Evolutionary conservation across 2,888 invertebrate genomes (phyloP).

Genomic region (Mythimna loreyi): DNA sequence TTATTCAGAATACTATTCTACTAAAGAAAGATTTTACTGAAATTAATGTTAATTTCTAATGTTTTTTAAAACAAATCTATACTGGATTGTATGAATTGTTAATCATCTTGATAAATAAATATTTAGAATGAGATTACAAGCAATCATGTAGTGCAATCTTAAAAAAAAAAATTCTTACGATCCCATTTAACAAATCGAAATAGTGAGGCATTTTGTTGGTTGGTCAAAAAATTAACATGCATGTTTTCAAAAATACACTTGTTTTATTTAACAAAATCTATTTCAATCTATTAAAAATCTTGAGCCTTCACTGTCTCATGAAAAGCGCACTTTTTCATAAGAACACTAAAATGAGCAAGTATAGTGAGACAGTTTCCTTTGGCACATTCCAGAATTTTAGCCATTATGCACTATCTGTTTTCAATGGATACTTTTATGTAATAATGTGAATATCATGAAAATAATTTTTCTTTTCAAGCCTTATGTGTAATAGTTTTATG

Average conservation of each 20-base stretch:
- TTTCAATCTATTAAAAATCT: conserved; percentile 5
- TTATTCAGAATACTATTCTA: background rate
- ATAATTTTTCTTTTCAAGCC: conserved; percentile 7
- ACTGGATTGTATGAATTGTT: background rate
- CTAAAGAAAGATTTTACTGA: conserved; percentile 1
- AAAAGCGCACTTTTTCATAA: conserved; percentile 18
- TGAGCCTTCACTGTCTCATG: conserved; percentile 11
- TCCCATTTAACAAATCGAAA: background rate
- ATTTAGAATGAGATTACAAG: background rate
- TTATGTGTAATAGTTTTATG: conserved; percentile 42
- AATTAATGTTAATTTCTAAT: background rate
- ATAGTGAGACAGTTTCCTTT: conserved; percentile 26
- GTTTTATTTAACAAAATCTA: background rate
- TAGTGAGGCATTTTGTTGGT: background rate
- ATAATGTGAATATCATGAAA: background rate
- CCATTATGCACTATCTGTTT: conserved; percentile 15
- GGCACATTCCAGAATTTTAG: conserved; percentile 28
- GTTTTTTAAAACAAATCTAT: background rate
- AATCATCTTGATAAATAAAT: background rate
- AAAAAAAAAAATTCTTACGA: too few species aligned
- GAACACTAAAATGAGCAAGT: conserved; percentile 23
- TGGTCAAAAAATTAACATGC: background rate
- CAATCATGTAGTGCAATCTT: too few species aligned
- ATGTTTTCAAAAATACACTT: background rate
- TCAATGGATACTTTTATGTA: conserved; percentile 15